A percentile compares a stretch with the other conserved stretches of the same genome.
phyloP scores from a whole-genome alignment of 2,888 invertebrate genomes.

The Periphyllus acericola region DNA sequence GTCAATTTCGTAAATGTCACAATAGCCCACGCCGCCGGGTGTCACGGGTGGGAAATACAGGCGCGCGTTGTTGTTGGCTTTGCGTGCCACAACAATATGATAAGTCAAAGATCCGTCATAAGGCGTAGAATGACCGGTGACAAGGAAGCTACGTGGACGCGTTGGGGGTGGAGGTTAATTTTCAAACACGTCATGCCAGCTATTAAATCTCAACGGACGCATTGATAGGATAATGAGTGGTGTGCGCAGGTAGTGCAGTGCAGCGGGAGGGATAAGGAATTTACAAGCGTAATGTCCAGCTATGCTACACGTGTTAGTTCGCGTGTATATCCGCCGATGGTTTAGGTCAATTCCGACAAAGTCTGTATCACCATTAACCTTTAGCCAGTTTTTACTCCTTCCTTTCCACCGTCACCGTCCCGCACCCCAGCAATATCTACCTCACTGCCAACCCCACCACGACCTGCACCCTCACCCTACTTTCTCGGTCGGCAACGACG shows the following conservation, averaged over 20 bases:
- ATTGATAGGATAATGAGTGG: background rate
- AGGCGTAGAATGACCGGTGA: background rate
- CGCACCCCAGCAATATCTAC: no score
- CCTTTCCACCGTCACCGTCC: background rate
- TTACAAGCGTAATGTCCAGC: background rate
- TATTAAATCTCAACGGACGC: background rate
- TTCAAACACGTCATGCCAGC: background rate
- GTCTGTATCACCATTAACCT: constrained; percentile 34
- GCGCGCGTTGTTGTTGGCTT: background rate
- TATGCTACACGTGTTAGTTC: background rate
- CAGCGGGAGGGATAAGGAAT: background rate
- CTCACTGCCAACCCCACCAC: background rate
- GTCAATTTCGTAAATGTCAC: background rate
- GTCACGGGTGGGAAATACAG: background rate
- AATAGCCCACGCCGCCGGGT: background rate
- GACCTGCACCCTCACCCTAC: background rate
- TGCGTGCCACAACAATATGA: background rate
- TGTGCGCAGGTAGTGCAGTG: background rate
- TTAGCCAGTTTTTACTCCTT: constrained; percentile 39
- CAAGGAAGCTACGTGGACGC: no score
- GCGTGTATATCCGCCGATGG: background rate
- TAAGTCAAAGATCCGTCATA: background rate
- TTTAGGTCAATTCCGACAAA: constrained; percentile 6
- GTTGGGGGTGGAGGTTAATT: no score
- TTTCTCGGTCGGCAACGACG: constrained; percentile 20